These are phyloP conservation scores for Melanargia galathea DNA, from an alignment of 2,888 invertebrate species.

Conservation along the genomic window DNA sequence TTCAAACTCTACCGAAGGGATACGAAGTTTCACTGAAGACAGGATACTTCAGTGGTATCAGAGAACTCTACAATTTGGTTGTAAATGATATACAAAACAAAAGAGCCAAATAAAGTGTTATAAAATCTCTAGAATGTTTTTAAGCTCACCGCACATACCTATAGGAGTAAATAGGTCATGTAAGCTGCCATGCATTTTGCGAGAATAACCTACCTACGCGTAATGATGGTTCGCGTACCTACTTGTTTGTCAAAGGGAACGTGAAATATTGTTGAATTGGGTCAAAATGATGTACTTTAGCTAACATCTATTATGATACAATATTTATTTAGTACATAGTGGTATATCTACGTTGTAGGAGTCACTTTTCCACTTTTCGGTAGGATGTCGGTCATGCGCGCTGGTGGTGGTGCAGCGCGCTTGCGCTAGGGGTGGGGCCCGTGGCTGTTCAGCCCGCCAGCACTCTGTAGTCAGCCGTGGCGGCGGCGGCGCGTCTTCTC, in stretches of 20 bases:
- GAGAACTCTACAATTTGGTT: conserved; percentile 60
- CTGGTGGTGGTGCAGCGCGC: conserved; percentile 58
- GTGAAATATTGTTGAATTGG: conserved; percentile 60
- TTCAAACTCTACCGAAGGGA: conserved; percentile 63
- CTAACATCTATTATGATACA: conserved; percentile 69
- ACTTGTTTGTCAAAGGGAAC: conserved; percentile 44
- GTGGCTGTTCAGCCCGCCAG: conserved; percentile 67
- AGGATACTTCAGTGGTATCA: conserved; percentile 66
- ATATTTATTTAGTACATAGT: conserved; percentile 81
- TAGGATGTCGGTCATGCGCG: conserved; percentile 80
- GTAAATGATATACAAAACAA: conserved; percentile 45
- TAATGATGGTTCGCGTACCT: conserved; percentile 20
- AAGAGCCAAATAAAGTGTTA: neutral
- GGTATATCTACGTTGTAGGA: conserved; percentile 79
- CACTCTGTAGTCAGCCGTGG: conserved; percentile 78
- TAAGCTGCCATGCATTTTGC: conserved; percentile 4
- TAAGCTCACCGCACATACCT: neutral
- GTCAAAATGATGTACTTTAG: conserved; percentile 66
- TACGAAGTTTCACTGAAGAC: conserved; percentile 57
- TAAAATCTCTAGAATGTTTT: neutral
- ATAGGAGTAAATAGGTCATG: conserved; percentile 25
- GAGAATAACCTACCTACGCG: neutral
- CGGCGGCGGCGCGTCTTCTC: conserved; percentile 65
- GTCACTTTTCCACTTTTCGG: conserved; percentile 80
- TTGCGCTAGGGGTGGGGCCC: conserved; percentile 79